Evolutionary conservation across 1,140 invertebrate genomes (phyloP).

Genomic region (Zaprionus camerounensis): DNA sequence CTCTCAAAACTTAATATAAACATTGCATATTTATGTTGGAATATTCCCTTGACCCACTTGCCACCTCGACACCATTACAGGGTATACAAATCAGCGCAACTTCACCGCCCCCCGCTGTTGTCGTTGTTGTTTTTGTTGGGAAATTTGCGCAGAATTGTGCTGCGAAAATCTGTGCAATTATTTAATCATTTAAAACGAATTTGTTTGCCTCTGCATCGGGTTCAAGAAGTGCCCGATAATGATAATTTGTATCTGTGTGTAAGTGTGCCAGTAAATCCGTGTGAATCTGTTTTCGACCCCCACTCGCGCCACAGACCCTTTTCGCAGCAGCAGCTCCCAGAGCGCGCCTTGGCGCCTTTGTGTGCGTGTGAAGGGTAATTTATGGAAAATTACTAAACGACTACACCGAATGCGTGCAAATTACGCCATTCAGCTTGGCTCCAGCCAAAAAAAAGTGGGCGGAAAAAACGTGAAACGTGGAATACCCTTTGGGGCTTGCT

Average conservation of each 20-base stretch:
- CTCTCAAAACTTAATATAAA: constrained; percentile 1
- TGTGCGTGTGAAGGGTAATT: constrained; percentile 64
- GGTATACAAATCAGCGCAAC: constrained; percentile 20
- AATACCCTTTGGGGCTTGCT: not conserved
- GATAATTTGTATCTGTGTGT: constrained; percentile 41
- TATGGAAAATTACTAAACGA: constrained; percentile 80
- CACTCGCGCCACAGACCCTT: not conserved
- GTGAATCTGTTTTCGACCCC: constrained; percentile 27
- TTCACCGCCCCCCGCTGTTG: not conserved
- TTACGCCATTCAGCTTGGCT: constrained; percentile 56
- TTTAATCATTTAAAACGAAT: constrained; percentile 61
- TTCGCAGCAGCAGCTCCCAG: not conserved
- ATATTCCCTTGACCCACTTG: constrained; percentile 6
- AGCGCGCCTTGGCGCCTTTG: not conserved
- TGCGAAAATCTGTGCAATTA: constrained; percentile 61
- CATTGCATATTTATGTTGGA: not conserved
- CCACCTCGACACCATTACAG: constrained; percentile 1
- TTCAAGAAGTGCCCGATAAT: constrained; percentile 47
- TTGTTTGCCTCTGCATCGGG: constrained; percentile 36
- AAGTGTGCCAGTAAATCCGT: constrained; percentile 33
- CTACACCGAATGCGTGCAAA: constrained; percentile 73
- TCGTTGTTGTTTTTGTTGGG: not conserved
- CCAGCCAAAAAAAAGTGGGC: not conserved
- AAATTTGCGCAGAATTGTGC: not conserved
- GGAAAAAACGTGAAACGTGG: not conserved